phyloP scores from a whole-genome alignment of 2,113 vertebrate species.

The Pelecanoides urinatrix region DNA sequence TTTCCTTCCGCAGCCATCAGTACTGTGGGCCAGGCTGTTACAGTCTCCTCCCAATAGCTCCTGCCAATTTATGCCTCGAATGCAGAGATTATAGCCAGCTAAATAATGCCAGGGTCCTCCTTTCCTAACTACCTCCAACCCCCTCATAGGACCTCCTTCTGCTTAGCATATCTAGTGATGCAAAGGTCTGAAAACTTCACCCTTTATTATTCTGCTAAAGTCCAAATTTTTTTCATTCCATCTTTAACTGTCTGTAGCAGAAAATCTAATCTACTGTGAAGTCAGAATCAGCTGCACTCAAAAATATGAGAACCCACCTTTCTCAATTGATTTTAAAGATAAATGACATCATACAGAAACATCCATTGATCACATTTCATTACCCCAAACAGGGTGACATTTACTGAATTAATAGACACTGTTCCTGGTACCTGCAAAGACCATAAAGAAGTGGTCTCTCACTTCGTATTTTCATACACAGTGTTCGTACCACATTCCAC shows the following conservation, averaged over 20 bases:
- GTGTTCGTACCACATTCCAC: accelerated
- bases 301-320: not conserved
- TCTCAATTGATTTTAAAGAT: not conserved
- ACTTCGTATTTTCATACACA: not conserved
- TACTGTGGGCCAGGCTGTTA: not conserved
- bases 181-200: not conserved
- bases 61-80: not conserved
- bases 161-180: not conserved
- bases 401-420: not conserved
- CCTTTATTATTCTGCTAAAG: not conserved
- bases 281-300: not conserved
- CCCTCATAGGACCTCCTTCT: not conserved
- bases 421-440: not conserved
- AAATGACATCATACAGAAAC: not conserved
- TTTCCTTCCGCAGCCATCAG: not conserved
- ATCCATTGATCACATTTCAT: not conserved
- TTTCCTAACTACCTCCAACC: not conserved
- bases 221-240: not conserved
- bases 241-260: not conserved
- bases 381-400: not conserved
- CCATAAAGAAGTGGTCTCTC: not conserved
- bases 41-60: not conserved
- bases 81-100: not conserved
- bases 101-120: not conserved
- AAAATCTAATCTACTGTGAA: not conserved